Evolutionary conservation across 2,888 invertebrate genomes (phyloP).

Genomic region (Miltochrista miniata): DNA sequence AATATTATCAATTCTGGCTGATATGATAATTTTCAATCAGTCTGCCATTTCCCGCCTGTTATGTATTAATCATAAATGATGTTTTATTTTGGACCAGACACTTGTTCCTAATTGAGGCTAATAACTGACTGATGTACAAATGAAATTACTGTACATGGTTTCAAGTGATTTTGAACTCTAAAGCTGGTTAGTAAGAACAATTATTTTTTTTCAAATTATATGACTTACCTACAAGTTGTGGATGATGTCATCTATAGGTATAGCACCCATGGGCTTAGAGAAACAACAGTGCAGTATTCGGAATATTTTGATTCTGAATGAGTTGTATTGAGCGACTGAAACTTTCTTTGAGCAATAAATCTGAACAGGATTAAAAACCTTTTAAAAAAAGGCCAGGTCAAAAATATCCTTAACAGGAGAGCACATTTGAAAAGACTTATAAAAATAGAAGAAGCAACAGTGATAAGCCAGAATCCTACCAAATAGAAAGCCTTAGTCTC

Average conservation of each 20-base stretch:
- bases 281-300: constrained; percentile 17
- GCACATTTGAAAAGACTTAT: too few relatives aligned
- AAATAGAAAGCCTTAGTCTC: too few relatives aligned
- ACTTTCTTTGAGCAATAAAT: too few relatives aligned
- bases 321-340: too few relatives aligned
- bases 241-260: constrained; percentile 47
- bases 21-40: constrained; percentile 49
- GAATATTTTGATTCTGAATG: too few relatives aligned
- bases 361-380: too few relatives aligned
- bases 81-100: constrained; percentile 59
- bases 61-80: constrained; percentile 43
- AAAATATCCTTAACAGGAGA: too few relatives aligned
- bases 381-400: too few relatives aligned
- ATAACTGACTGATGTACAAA: constrained; percentile 50
- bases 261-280: constrained; percentile 30
- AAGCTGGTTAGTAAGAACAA: constrained; percentile 2
- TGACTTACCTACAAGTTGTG: constrained; percentile 17
- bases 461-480: too few relatives aligned
- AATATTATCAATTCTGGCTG: constrained; percentile 10
- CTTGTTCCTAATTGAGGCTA: constrained; percentile 68
- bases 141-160: constrained; percentile 25
- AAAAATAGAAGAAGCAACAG: too few relatives aligned
- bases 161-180: constrained; percentile 47
- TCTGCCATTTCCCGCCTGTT: constrained; percentile 39
- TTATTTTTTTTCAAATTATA: constrained; percentile 14